These are phyloP conservation scores for Tryphoninae sp. DNA, from an alignment of 2,888 invertebrate species.

Conservation along the genomic window DNA sequence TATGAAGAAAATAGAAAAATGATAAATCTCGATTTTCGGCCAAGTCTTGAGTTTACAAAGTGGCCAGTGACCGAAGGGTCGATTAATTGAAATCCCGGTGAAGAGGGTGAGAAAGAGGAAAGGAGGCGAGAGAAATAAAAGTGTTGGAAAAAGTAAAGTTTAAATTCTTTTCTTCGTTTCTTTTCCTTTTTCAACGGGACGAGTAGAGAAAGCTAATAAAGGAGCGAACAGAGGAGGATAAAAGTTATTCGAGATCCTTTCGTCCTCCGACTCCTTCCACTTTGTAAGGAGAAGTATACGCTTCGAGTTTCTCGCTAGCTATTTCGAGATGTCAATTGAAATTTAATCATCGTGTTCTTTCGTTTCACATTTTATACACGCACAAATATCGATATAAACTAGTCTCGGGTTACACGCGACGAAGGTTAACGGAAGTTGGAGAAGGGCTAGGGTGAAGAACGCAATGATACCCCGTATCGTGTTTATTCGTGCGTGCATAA, in stretches of 20 bases:
- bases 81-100: too few species aligned
- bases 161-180: not conserved
- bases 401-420: conserved; percentile 39
- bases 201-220: conserved; percentile 27
- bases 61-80: too few species aligned
- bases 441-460: not conserved
- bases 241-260: conserved; percentile 34
- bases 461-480: conserved; percentile 26
- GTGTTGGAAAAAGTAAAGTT: not conserved
- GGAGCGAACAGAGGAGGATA: conserved; percentile 1
- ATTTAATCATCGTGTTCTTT: conserved; percentile 45
- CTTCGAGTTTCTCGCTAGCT: conserved; percentile 32
- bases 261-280: not conserved
- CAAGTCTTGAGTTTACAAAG: too few species aligned
- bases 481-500: conserved; percentile 38
- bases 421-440: conserved; percentile 4
- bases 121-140: not conserved
- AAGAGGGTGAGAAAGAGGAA: not conserved
- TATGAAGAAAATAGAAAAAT: not conserved
- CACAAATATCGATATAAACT: conserved; percentile 11
- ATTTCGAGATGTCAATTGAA: conserved; percentile 35
- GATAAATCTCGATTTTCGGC: conserved; percentile 1
- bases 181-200: conserved; percentile 24
- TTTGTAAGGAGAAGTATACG: conserved; percentile 10
- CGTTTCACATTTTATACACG: conserved; percentile 27